Evolutionary conservation across 2,888 invertebrate species (phyloP).

Genomic region (Buathra laborator): DNA sequence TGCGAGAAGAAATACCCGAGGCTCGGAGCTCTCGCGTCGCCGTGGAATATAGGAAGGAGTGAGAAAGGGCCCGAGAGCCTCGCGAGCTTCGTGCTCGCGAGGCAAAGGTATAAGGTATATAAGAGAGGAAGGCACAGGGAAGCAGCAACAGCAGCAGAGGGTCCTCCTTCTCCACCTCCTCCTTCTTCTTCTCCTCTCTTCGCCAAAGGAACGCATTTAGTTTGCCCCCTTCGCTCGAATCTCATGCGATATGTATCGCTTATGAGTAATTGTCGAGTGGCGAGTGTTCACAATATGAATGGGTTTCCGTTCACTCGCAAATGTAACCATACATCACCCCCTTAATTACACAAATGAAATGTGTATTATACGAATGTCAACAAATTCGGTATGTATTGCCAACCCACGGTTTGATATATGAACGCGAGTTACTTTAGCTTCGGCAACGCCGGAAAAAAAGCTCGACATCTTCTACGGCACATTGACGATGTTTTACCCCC

Average conservation of each 20-base stretch:
- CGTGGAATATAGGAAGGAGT: constrained; percentile 19
- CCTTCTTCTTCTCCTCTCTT: constrained; percentile 52
- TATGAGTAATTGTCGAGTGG: constrained; percentile 81
- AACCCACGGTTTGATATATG: constrained; percentile 67
- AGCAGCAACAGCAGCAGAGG: constrained; percentile 45
- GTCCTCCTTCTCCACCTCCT: neutral
- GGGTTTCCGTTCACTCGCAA: constrained; percentile 80
- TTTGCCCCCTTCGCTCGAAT: constrained; percentile 71
- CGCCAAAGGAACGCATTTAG: constrained; percentile 68
- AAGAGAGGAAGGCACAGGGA: constrained; percentile 23
- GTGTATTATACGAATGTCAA: constrained; percentile 81
- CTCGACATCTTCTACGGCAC: neutral
- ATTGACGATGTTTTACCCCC: neutral
- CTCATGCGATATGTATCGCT: constrained; percentile 80
- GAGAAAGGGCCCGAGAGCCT: constrained; percentile 56
- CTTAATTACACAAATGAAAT: constrained; percentile 82
- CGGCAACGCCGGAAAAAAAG: constrained; percentile 5
- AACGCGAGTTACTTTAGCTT: constrained; percentile 42
- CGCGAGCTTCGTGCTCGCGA: constrained; percentile 59
- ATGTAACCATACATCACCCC: constrained; percentile 81
- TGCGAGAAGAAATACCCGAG: constrained; percentile 53
- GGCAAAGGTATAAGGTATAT: constrained; percentile 40
- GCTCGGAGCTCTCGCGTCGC: constrained; percentile 34
- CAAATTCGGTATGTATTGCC: constrained; percentile 76
- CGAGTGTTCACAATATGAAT: constrained; percentile 81